These are phyloP conservation scores for Sweltsa coloradensis DNA, from an alignment of 1,140 invertebrate species.

Conservation along the genomic window DNA sequence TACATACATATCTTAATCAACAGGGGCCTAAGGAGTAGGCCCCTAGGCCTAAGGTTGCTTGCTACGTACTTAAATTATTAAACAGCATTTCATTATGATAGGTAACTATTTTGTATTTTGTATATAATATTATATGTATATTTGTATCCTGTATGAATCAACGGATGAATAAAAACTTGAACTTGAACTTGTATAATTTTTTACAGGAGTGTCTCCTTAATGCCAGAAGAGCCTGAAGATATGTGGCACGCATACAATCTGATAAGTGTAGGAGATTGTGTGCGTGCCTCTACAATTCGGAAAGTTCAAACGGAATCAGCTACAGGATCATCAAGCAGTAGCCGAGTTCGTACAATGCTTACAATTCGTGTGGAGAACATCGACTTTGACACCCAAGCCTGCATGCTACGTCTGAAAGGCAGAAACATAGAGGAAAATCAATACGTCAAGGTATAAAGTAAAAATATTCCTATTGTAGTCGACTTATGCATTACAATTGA, in stretches of 20 bases:
- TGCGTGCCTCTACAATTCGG: conserved; percentile 76
- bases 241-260: conserved; percentile 99
- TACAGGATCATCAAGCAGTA: conserved; percentile 88
- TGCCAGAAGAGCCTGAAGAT: conserved; percentile 95
- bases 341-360: conserved; percentile 78
- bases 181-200: too few species aligned
- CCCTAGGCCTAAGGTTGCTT: too few species aligned
- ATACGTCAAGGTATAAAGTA: conserved; percentile 97
- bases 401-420: conserved; percentile 85
- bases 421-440: conserved; percentile 95
- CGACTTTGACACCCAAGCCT: conserved; percentile 95
- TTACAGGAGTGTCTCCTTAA: conserved; percentile 63
- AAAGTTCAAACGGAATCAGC: conserved; percentile 81
- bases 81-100: too few species aligned
- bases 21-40: too few species aligned
- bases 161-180: too few species aligned
- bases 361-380: conserved; percentile 92
- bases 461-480: too few species aligned
- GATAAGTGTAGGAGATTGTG: conserved; percentile 76
- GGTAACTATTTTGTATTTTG: too few species aligned
- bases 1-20: too few species aligned
- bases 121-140: too few species aligned
- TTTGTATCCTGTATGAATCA: too few species aligned
- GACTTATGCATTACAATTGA: too few species aligned
- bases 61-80: too few species aligned